A percentile compares a stretch with the other conserved stretches of the same genome.
These are phyloP conservation scores for Ametastegia equiseti DNA, from an alignment of 2,888 invertebrate species.

Conservation along the genomic window DNA sequence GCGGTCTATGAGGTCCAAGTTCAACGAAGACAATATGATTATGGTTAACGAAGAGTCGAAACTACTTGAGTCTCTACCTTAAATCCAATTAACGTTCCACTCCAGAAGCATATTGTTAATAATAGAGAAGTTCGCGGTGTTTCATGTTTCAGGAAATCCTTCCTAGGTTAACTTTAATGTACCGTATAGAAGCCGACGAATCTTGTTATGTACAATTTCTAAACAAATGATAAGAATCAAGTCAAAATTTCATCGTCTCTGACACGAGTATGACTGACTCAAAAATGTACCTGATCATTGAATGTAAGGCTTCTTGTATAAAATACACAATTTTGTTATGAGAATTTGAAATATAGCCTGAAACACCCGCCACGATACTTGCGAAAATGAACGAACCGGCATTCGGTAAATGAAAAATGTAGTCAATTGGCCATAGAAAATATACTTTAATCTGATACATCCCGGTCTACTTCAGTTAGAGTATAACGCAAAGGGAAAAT, in stretches of 20 bases:
- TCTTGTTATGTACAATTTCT: background rate
- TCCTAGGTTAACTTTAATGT: background rate
- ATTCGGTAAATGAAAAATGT: background rate
- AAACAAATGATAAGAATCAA: too few species aligned
- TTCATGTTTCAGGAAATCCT: background rate
- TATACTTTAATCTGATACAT: background rate
- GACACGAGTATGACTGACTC: background rate
- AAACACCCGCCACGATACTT: background rate
- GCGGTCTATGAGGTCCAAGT: conserved; percentile 16
- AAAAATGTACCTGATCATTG: background rate
- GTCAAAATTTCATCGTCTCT: background rate
- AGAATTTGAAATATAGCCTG: background rate
- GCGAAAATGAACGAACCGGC: background rate
- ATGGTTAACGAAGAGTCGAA: conserved; percentile 15
- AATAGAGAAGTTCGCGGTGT: background rate
- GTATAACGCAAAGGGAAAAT: background rate
- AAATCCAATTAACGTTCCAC: conserved; percentile 4
- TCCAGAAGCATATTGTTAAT: background rate
- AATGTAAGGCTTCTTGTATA: background rate
- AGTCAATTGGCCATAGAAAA: background rate
- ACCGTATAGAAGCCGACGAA: background rate
- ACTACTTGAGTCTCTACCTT: background rate
- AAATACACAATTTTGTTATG: background rate
- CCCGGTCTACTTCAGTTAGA: background rate
- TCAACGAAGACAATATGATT: conserved; percentile 3